Evolutionary conservation across 2,113 vertebrate species (phyloP), one percentile per base, ranked within the genome.

Genomic region (Pseudorhombus dupliciocellatus): DNA sequence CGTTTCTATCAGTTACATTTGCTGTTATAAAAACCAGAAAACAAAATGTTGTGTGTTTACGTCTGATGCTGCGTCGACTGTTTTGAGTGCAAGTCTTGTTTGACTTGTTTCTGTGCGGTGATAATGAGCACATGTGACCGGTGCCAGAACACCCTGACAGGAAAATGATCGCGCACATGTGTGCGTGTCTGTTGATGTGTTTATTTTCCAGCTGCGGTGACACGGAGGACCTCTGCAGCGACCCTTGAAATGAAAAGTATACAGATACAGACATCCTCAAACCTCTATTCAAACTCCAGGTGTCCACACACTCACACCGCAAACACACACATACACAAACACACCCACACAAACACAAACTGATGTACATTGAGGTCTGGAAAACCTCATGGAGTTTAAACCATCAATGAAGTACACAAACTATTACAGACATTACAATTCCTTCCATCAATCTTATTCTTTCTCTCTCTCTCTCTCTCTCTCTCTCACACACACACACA

Each of bases 161-260:
- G 85, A 83, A 85, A 79, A 79, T 77, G 74, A 72, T 57, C 8
- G 24, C 63, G 11, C 14, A 20, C 34, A 10, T 62, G 60, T 60
- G 60, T 77, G 64, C 69, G 58, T 72, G 81, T 77, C 50, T 80
- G 79, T 88, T 69, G 62, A 66, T 79, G 79, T 88, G 84, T 88
- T 87, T 91, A 85, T 82, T 90, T 89, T 89, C 71, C 54, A 80
- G 65, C 70, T 60, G 64, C 65, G 11, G 40, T 66, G 70, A 73
- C 73, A 34, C 34, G 68, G 54, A 31, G 46, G 77, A 80, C 86
- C 81, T 89, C 44, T 84, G 79, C 88, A 78, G 54, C 57, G 89
- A 92, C 85, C 89, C 85, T 52, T 85, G 70, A 86, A 78, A 58
- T 85, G 79, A 87, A 89, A 77, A 72, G 73, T 77, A 82, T 77